Evolutionary conservation across 2,888 invertebrate genomes (phyloP).

Genomic region (Elegia similella): DNA sequence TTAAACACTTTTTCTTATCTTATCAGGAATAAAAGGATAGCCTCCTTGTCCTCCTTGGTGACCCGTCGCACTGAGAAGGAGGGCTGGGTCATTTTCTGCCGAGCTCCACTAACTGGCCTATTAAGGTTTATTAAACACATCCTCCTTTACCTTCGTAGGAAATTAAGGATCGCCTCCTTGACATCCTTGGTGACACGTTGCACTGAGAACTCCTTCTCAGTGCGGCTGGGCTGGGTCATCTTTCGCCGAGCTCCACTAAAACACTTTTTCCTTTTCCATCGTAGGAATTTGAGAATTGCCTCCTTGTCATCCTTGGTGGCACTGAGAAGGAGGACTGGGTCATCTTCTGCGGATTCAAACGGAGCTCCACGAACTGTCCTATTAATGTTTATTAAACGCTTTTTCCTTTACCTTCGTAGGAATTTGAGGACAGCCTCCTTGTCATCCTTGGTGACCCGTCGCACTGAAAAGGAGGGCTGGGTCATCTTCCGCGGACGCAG

Average conservation of each 20-base stretch:
- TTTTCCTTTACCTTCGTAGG: constrained; percentile 52
- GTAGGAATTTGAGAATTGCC: constrained; percentile 55
- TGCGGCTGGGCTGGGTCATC: no score
- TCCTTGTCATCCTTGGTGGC: constrained; percentile 56
- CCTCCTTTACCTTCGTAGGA: neutral
- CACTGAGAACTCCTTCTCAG: no score
- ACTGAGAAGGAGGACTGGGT: no score
- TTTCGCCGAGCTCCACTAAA: neutral
- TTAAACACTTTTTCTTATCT: no score
- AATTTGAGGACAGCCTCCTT: constrained; percentile 58
- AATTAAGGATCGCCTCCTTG: neutral
- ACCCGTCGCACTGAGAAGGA: constrained; percentile 54
- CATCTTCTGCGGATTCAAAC: no score
- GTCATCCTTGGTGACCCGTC: constrained; percentile 50
- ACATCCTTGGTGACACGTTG: neutral
- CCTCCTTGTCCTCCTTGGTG: constrained; percentile 52
- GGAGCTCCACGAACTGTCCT: no score
- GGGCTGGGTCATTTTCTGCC: constrained; percentile 50
- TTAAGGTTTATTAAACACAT: neutral
- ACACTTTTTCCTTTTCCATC: constrained; percentile 43
- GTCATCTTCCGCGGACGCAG: constrained; percentile 56
- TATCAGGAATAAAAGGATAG: constrained; percentile 25
- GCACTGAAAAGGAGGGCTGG: constrained; percentile 53
- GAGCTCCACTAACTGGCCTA: constrained; percentile 44
- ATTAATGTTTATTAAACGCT: neutral